Percentiles rank a stretch among this genome's conserved stretches.
These are phyloP conservation scores for Papilio xuthus DNA, from an alignment of 1,140 invertebrate genomes.

Conservation along the genomic window DNA sequence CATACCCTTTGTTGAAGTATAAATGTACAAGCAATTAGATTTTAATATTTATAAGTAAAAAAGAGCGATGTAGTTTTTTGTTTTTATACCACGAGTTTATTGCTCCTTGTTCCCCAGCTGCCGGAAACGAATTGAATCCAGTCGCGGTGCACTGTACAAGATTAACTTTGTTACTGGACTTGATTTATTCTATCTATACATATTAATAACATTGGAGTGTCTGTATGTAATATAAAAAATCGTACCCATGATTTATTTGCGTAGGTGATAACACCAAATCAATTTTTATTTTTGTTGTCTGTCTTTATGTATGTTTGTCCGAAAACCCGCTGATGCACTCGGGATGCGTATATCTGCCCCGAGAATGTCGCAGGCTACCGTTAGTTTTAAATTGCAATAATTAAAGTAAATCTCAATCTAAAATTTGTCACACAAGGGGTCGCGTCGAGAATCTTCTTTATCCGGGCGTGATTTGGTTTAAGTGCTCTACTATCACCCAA, in stretches of 20 bases:
- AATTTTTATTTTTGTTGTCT: too few species aligned
- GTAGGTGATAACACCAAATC: too few species aligned
- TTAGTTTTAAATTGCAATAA: not conserved
- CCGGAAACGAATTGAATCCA: conserved; percentile 45
- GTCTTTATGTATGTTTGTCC: too few species aligned
- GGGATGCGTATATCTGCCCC: too few species aligned
- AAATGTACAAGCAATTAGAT: not conserved
- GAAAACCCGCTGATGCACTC: too few species aligned
- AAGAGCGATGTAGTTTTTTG: not conserved
- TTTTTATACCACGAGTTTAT: not conserved
- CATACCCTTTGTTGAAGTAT: not conserved
- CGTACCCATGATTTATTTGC: too few species aligned
- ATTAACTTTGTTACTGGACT: not conserved
- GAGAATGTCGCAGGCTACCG: too few species aligned
- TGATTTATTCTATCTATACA: conserved; percentile 11
- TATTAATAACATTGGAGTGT: too few species aligned
- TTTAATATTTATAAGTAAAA: not conserved
- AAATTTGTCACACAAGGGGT: conserved; percentile 14
- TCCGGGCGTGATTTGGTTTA: conserved; percentile 50
- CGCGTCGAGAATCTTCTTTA: conserved; percentile 40
- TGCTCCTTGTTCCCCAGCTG: conserved; percentile 40
- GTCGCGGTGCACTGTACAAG: conserved; percentile 21
- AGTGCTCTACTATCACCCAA: conserved; percentile 48
- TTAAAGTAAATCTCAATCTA: not conserved
- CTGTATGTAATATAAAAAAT: too few species aligned